These are phyloP conservation scores for Bagarius yarrelli DNA, from an alignment of 2,113 vertebrate genomes.

Conservation along the genomic window DNA sequence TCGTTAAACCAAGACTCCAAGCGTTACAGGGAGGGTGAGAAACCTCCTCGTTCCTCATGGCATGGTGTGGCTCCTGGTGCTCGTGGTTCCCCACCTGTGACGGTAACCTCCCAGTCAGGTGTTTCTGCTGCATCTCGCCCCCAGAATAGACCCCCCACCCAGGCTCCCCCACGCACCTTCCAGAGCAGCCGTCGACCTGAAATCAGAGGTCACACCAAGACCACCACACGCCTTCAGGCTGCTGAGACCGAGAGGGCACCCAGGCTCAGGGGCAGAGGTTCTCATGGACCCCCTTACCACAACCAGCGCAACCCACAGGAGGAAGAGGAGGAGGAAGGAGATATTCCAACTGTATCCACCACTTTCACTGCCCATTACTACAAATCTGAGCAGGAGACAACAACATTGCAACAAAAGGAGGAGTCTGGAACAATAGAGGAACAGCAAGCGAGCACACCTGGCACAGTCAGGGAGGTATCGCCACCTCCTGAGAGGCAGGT, in stretches of 20 bases:
- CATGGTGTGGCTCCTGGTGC: constrained; percentile 53
- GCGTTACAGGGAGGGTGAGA: constrained; percentile 62
- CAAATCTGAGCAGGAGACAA: constrained; percentile 49
- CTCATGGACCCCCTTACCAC: constrained; percentile 29
- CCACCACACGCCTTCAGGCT: constrained; percentile 35
- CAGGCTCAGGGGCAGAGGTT: constrained; percentile 46
- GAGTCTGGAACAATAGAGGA: constrained; percentile 12
- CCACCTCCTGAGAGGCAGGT: constrained; percentile 79
- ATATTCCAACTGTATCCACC: constrained; percentile 35
- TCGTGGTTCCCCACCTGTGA: constrained; percentile 50
- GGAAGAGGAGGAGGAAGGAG: constrained; percentile 50
- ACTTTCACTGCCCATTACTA: constrained; percentile 49
- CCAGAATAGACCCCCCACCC: constrained; percentile 47
- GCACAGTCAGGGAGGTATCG: constrained; percentile 57
- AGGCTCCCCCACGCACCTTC: constrained; percentile 54
- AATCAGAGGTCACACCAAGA: constrained; percentile 49
- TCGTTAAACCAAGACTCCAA: constrained; percentile 63
- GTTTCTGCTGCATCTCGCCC: constrained; percentile 44
- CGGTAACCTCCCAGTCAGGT: constrained; percentile 35
- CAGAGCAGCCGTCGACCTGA: constrained; percentile 56
- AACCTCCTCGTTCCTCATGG: constrained; percentile 64
- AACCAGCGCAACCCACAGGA: constrained; percentile 11
- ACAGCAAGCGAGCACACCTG: constrained; percentile 42
- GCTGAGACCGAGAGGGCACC: constrained; percentile 46
- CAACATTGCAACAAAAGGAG: constrained; percentile 62